Evolutionary conservation across 2,888 invertebrate species (phyloP).

Genomic region (Microctonus aethiopoides): DNA sequence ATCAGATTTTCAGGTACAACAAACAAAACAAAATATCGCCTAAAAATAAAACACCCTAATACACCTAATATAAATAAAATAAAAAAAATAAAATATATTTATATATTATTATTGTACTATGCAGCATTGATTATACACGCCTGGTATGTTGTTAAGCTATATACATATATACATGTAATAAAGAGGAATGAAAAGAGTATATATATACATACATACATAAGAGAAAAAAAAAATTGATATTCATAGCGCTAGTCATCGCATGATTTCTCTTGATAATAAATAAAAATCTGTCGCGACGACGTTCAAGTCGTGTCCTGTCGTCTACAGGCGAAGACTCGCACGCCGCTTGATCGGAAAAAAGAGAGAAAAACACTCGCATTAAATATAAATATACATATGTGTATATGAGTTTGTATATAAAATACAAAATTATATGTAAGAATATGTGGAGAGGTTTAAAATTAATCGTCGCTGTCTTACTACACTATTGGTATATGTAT

Average conservation of each 20-base stretch:
- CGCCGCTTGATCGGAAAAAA: neutral
- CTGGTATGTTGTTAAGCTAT: no score
- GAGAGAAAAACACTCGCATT: neutral
- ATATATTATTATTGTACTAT: no score
- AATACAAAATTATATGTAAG: no score
- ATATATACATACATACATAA: neutral
- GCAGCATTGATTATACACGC: no score
- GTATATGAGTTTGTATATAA: no score
- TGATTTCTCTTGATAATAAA: conserved; percentile 22
- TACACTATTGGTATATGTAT: conserved; percentile 17
- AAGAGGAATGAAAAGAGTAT: neutral
- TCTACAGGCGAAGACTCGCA: conserved; percentile 36
- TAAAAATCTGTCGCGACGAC: conserved; percentile 20
- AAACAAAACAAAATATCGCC: no score
- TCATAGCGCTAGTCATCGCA: conserved; percentile 22
- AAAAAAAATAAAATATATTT: no score
- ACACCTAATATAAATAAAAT: no score
- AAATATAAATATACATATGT: conserved; percentile 1
- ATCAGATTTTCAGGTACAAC: no score
- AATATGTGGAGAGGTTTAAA: conserved; percentile 34
- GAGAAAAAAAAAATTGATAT: conserved; percentile 8
- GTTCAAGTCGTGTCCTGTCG: conserved; percentile 11
- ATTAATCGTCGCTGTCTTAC: conserved; percentile 39
- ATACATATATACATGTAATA: neutral
- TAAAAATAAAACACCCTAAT: no score